Conservation (phyloP, 2,113 vertebrate genomes). For the Seriola rivoliana region DNA sequence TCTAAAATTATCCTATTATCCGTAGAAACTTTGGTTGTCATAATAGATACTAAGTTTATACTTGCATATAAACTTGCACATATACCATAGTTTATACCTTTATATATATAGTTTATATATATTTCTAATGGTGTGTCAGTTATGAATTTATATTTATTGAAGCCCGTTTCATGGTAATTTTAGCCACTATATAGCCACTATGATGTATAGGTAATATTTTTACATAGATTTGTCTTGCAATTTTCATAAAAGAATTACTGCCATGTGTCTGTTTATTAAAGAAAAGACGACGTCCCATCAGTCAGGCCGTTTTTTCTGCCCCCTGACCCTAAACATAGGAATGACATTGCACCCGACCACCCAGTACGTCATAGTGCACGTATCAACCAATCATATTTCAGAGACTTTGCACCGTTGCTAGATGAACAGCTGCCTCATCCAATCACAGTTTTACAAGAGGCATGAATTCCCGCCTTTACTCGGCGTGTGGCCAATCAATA, state of each 20-base stretch:
- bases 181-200: too few species aligned
- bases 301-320: background rate
- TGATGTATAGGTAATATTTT: background rate
- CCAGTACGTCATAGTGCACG: constrained; percentile 20
- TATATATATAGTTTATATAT: too few species aligned
- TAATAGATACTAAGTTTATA: too few species aligned
- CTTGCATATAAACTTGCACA: too few species aligned
- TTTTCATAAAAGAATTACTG: background rate
- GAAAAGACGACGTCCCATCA: background rate
- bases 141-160: too few species aligned
- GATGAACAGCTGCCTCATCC: constrained; percentile 37
- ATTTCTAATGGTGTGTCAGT: background rate
- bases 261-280: background rate
- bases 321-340: constrained; percentile 57
- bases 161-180: background rate
- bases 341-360: constrained; percentile 62
- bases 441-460: constrained; percentile 42
- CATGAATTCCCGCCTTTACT: background rate
- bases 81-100: too few species aligned
- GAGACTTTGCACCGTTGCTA: fast-evolving
- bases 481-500: constrained; percentile 52
- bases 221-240: background rate
- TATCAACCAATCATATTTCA: constrained; percentile 57
- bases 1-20: too few species aligned
- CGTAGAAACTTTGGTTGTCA: too few species aligned